Evolutionary conservation across 2,113 vertebrate species (phyloP), one percentile per base, ranked within the genome.

Genomic region (Apaloderma vittatum): DNA sequence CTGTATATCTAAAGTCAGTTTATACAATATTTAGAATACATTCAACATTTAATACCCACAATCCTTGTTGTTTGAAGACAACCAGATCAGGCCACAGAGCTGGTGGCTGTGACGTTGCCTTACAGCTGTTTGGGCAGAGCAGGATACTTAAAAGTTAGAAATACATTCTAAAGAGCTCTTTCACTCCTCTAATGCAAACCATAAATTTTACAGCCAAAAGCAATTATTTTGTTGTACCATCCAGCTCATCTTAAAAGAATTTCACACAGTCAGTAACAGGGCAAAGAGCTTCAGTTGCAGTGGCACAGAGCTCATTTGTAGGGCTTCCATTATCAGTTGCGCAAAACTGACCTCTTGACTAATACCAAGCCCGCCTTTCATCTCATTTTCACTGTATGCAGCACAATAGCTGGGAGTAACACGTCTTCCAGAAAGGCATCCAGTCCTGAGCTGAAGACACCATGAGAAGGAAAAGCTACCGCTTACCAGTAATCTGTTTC

Each of bases 11-110:
- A 76, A 86, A 81, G 23, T 75, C 65, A 58, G 29, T 76, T 92
- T 89, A 92, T 78, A 76, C 20, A 75, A 61, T 82, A 96, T 85
- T 96, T 90, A 90, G 77, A 76, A 82, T 17, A 75, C 4, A 74
- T 79, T 96, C 80, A 92, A 40, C 49, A 66, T 62, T 65, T 74
- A 55, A 61, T 26, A 86, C 30, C 51, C 23, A 43, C 36, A 82
- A 32, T 12, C 23, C 58, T 74, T 77, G n/a, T 9, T 95, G 51
- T 88, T 90, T 86, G 86, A 92, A 95, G 76, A 85, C 75, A 51
- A 67, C 17, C 20, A 82, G 51, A 93, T 76, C 46, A 85, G 58
- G 58, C 24, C 43, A 40, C 15, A 86, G 57, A 79, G 32, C 34
- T 92, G 16, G 15, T 71, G 67, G 37, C 75, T 84, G 23, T 2